Conservation (phyloP, 2,888 invertebrate genomes). For the Brachynemurus nebulosus region DNA sequence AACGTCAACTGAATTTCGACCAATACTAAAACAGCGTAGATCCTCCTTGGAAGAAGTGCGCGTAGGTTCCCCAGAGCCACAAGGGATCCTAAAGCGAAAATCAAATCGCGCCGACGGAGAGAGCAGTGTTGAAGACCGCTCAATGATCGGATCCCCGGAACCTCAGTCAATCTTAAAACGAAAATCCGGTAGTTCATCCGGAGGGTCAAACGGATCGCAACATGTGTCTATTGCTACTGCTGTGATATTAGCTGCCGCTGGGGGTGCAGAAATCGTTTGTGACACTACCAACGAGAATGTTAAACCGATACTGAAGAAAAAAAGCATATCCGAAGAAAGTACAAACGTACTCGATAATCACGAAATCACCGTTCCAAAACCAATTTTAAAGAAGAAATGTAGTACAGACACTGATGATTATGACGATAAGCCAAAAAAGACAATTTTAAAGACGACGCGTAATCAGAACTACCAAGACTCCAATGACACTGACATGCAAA, state of each 20-base stretch:
- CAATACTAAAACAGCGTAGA: slow-evolving; percentile 52
- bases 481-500: background rate
- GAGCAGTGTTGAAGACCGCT: slow-evolving; percentile 33
- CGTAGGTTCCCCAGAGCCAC: slow-evolving; percentile 49
- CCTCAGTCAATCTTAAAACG: slow-evolving; percentile 71
- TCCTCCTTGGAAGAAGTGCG: slow-evolving; percentile 57
- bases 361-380: slow-evolving; percentile 42
- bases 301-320: slow-evolving; percentile 71
- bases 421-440: slow-evolving; percentile 56
- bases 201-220: slow-evolving; percentile 40
- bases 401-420: slow-evolving; percentile 62
- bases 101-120: slow-evolving; percentile 33
- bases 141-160: slow-evolving; percentile 44
- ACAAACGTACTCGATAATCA: slow-evolving; percentile 35
- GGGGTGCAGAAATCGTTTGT: slow-evolving; percentile 40
- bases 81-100: slow-evolving; percentile 55
- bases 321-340: slow-evolving; percentile 52
- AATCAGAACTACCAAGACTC: slow-evolving; percentile 25
- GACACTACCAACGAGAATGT: slow-evolving; percentile 42
- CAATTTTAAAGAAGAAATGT: slow-evolving; percentile 78
- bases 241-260: slow-evolving; percentile 48
- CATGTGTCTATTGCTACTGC: slow-evolving; percentile 57
- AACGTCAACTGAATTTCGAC: slow-evolving; percentile 36
- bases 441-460: slow-evolving; percentile 62
- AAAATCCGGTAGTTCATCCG: slow-evolving; percentile 54